Evolutionary conservation across 2,797 vertebrate species (phyloP), one percentile per base, ranked within the genome.

Genomic region (Muraenolepis orangiensis): DNA sequence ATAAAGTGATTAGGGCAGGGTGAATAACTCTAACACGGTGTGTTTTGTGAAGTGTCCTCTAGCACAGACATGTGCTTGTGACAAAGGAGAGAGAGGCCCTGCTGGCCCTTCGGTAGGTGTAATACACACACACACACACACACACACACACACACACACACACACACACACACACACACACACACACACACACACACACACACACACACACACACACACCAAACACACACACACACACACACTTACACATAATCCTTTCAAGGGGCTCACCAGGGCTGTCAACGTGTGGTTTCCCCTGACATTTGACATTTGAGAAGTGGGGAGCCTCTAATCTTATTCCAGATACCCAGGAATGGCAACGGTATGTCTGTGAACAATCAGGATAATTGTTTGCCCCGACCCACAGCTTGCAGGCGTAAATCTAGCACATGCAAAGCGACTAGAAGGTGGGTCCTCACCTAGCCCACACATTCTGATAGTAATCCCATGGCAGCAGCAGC

Each of bases 1-100:
- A 7, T 57, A n/a, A n/a, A n/a, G 20, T 40, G 14, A 75, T 66
- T 32, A 68, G 29, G 23, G 31, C 66, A 70, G 70, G 71, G 30
- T 69, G 42, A 6, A 66, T 68, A 74, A 75, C 74, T 78, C n/a
- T 81, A 73, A 64, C 79, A 80, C 38, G 26, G 31, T 80, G 57
- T 88, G 73, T 84, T 72, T 68, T 84, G 80, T 86, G 11, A 91
- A 98, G 96, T 98, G 96, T 86, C 92, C 94, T 57, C 90, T 94
- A 88, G 89, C 90, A 85, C 86, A 93, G 66, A 91, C 76, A 81
- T 98, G 96, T 84, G 84, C 91, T 51, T 98, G 96, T 88, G 95
- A 95, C 83, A 98, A 96, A 84, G 96, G 96, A 28, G 95, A 97
- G 90, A 92, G 90, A 86, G 96, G 96, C 80, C 83, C 90, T 68